Conservation (phyloP, 2,113 vertebrate genomes). For the Suncus etruscus region DNA sequence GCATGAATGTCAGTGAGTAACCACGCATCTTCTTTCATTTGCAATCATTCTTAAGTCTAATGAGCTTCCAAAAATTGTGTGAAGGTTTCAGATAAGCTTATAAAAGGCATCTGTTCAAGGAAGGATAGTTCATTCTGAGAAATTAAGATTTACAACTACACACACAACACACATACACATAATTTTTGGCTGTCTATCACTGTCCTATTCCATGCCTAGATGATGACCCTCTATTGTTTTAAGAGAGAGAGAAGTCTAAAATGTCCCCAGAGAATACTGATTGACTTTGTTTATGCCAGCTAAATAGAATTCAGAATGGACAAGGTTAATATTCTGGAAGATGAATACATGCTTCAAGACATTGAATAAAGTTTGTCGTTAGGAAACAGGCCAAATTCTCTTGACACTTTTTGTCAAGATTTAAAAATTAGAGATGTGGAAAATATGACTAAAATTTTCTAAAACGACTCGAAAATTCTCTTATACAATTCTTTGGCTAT, state of each 20-base stretch:
- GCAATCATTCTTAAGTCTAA: constrained; percentile 89
- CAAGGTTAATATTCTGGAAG: constrained; percentile 56
- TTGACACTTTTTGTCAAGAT: constrained; percentile 46
- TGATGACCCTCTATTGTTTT: neutral
- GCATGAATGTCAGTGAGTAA: constrained; percentile 89
- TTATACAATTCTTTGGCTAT: neutral
- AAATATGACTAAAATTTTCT: constrained; percentile 26
- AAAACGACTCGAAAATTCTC: constrained; percentile 7
- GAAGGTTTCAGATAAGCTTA: constrained; percentile 78
- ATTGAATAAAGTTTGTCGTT: constrained; percentile 43
- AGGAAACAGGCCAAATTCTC: constrained; percentile 63
- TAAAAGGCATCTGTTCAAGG: constrained; percentile 56
- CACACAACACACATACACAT: neutral
- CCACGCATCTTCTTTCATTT: constrained; percentile 86
- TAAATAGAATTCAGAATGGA: constrained; percentile 30
- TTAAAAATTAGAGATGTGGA: constrained; percentile 57
- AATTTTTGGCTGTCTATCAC: rapidly evolving
- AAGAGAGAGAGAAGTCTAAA: constrained; percentile 34
- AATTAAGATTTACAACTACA: neutral
- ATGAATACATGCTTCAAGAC: constrained; percentile 48
- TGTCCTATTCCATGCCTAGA: neutral
- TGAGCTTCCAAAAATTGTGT: constrained; percentile 88
- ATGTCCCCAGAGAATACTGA: neutral
- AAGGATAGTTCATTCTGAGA: constrained; percentile 32
- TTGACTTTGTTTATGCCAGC: neutral